Percentiles rank a stretch among this genome's conserved stretches.
phyloP scores from a whole-genome alignment of 2,113 vertebrate genomes.

The Triplophysa tibetana region DNA sequence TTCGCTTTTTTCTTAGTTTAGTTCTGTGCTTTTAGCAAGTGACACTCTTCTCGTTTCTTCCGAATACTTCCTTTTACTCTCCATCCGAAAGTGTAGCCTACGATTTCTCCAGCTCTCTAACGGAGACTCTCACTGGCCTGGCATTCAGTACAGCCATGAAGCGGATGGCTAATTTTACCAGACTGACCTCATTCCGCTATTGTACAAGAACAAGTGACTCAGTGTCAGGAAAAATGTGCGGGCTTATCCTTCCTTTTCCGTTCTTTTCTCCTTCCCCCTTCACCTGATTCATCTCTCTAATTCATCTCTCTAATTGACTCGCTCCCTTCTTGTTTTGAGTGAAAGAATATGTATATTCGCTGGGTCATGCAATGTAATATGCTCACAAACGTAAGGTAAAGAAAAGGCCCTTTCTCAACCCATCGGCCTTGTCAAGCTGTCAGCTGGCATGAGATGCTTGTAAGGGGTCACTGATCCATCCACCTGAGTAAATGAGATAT shows the following conservation, averaged over 20 bases:
- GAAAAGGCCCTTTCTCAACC: slow-evolving; percentile 74
- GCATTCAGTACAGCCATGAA: slow-evolving; percentile 57
- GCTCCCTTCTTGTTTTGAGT: slow-evolving; percentile 53
- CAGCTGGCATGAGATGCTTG: slow-evolving; percentile 67
- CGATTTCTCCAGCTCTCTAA: slow-evolving; percentile 38
- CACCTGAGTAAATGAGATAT: slow-evolving; percentile 76
- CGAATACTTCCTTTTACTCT: slow-evolving; percentile 14
- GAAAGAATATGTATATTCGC: slow-evolving; percentile 63
- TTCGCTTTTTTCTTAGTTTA: not conserved
- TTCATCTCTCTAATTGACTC: slow-evolving; percentile 48
- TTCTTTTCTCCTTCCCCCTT: slow-evolving; percentile 21
- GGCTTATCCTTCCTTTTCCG: slow-evolving; percentile 45
- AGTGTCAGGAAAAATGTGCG: slow-evolving; percentile 63
- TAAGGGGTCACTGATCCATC: slow-evolving; percentile 71
- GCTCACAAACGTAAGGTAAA: slow-evolving; percentile 62
- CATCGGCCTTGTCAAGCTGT: slow-evolving; percentile 67
- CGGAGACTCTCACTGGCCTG: slow-evolving; percentile 53
- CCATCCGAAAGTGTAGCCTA: slow-evolving; percentile 22
- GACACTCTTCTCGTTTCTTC: slow-evolving; percentile 10
- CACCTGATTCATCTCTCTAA: slow-evolving; percentile 55
- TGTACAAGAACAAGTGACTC: slow-evolving; percentile 65
- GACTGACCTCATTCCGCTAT: slow-evolving; percentile 63
- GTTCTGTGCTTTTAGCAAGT: slow-evolving; percentile 10
- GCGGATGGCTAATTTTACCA: slow-evolving; percentile 61
- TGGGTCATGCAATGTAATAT: slow-evolving; percentile 71